These are phyloP conservation scores for Carabus problematicus DNA, from an alignment of 2,888 invertebrate species.

Conservation along the genomic window DNA sequence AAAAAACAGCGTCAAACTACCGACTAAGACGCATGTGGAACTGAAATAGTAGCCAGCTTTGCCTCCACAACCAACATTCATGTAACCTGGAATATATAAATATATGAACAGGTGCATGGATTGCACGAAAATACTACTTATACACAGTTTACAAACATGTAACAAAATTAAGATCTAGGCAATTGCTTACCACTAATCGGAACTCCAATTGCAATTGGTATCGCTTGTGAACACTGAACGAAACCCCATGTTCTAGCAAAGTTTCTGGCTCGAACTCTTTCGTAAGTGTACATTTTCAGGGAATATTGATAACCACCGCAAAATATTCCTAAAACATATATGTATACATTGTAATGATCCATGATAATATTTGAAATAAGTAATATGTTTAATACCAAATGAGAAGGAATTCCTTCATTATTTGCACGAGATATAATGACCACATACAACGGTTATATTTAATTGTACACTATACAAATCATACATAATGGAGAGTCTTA, in stretches of 20 bases:
- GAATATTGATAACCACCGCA: constrained; percentile 90
- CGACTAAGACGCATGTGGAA: constrained; percentile 78
- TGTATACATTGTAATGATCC: too few relatives aligned
- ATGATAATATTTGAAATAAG: too few relatives aligned
- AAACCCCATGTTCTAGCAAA: constrained; percentile 90
- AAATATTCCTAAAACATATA: constrained; percentile 71
- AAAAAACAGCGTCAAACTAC: constrained; percentile 79
- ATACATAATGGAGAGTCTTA: constrained; percentile 52
- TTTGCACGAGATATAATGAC: too few relatives aligned
- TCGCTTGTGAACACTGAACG: constrained; percentile 85
- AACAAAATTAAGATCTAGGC: too few relatives aligned
- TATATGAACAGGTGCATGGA: too few relatives aligned
- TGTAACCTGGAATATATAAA: constrained; percentile 68
- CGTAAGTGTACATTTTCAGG: constrained; percentile 88
- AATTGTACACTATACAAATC: too few relatives aligned
- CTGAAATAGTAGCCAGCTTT: constrained; percentile 86
- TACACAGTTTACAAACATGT: too few relatives aligned
- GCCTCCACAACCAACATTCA: constrained; percentile 78
- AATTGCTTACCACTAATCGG: constrained; percentile 61
- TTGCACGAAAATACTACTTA: too few relatives aligned
- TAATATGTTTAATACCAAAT: too few relatives aligned
- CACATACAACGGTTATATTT: too few relatives aligned
- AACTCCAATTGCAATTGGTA: constrained; percentile 84
- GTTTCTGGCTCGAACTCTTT: constrained; percentile 83
- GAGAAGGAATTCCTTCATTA: too few relatives aligned